Base-by-base conservation (phyloP, 2,888 invertebrate species). In the Drosophila neotestacea region DNA sequence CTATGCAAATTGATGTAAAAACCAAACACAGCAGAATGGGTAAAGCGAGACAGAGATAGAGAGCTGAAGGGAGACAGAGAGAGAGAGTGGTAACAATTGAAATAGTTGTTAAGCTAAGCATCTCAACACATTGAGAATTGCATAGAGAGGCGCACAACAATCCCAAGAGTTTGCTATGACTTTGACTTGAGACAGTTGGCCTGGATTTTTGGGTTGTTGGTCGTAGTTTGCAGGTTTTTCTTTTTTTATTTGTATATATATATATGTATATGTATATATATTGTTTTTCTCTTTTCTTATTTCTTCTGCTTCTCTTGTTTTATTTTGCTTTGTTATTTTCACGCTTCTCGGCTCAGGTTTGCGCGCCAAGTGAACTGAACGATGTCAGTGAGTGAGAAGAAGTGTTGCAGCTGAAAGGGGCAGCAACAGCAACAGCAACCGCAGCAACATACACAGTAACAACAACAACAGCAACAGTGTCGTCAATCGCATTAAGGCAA, bases 81-180 rank as follows among this genome's bases (percentile, higher is more conserved):
- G 13, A 38, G 28, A 27, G 28, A 10, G 28, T 6, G 34, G 9
- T 7, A 48, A 47, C 46, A 47, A 47, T 46, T 38, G 47, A 47
- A 55, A 44, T 42, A 55, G 67, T 58, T 67, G 73, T 44, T 60
- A 51, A 67, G 73, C 46, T 72, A 46, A 72, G 68, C 73, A 73
- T 55, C 67, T 72, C 62, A 44, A 61, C 73, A 73, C 63, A 61
- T 69, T 64, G 73, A 74, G 73, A 74, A 74, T 69, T 41, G 74
- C 74, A 73, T 69, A 65, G 73, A 74, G 69, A 64, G 73, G 73
- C 42, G 44, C 16, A 34, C 42, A 39, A 55, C 44, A 59, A 39
- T 47, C 54, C 70, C 58, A 51, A 69, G 52, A 59, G 70, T 41
- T 64, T 48, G 38, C 41, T 56, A 58, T 69, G 70, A 70, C 65